Conservation (phyloP, 2,113 vertebrate genomes). For the Collichthys lucidus region DNA sequence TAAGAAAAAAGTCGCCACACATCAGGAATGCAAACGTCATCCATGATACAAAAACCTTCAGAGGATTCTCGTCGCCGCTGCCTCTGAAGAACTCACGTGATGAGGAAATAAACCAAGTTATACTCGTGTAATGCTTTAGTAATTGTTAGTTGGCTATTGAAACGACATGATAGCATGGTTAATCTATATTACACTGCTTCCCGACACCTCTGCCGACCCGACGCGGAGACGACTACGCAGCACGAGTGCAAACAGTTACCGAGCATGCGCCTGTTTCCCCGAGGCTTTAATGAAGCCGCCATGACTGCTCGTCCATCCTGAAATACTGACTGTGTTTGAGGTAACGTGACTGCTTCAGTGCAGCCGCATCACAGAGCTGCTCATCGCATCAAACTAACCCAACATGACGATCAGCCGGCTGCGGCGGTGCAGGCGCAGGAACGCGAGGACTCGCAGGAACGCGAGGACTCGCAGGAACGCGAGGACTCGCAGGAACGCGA, state of each 20-base stretch:
- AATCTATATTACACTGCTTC: slow-evolving; percentile 78
- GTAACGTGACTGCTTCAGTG: slow-evolving; percentile 52
- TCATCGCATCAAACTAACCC: slow-evolving; percentile 36
- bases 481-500: too few relatives aligned
- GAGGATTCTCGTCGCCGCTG: slow-evolving; percentile 67
- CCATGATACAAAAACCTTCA: slow-evolving; percentile 67
- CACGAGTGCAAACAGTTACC: slow-evolving; percentile 60
- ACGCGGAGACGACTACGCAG: slow-evolving; percentile 53
- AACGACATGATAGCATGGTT: slow-evolving; percentile 72
- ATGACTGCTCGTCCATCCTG: not conserved
- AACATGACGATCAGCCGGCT: slow-evolving; percentile 24
- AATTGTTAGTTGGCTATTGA: slow-evolving; percentile 79
- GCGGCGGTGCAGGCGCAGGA: slow-evolving; percentile 53
- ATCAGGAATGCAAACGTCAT: slow-evolving; percentile 70
- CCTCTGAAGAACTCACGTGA: slow-evolving; percentile 63
- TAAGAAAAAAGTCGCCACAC: slow-evolving; percentile 53
- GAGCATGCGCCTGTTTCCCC: slow-evolving; percentile 65
- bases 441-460: too few relatives aligned
- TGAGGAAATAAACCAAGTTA: slow-evolving; percentile 68
- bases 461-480: too few relatives aligned
- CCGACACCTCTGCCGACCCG: slow-evolving; percentile 44
- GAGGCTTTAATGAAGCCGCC: slow-evolving; percentile 51
- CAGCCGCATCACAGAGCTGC: slow-evolving; percentile 31
- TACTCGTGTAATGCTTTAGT: slow-evolving; percentile 75
- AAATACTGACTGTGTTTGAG: slow-evolving; percentile 71